Conservation (phyloP, 2,888 invertebrate genomes). For the Drosophila pegasa region DNA sequence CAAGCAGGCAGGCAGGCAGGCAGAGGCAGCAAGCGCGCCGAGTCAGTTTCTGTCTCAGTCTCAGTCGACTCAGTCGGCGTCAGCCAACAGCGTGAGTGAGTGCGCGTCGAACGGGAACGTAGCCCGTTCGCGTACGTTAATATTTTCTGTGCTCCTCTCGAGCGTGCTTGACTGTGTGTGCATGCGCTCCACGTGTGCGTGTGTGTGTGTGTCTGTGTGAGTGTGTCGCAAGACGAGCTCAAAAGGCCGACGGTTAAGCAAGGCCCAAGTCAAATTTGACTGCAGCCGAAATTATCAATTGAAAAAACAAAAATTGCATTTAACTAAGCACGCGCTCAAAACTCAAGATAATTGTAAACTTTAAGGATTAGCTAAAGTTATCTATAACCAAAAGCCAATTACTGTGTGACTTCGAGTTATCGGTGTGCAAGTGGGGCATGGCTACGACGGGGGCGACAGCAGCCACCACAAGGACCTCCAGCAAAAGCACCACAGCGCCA, state of each 20-base stretch:
- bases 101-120: constrained; percentile 75
- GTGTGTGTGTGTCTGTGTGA: constrained; percentile 1
- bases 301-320: neutral
- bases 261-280: constrained; percentile 6
- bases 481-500: constrained; percentile 35
- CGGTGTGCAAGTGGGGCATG: constrained; percentile 58
- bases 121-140: constrained; percentile 54
- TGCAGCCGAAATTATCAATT: neutral
- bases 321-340: constrained; percentile 15
- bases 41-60: constrained; percentile 62
- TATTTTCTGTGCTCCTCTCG: constrained; percentile 32
- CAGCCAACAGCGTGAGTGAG: constrained; percentile 76
- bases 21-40: constrained; percentile 35
- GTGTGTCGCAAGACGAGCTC: constrained; percentile 44
- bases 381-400: constrained; percentile 5
- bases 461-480: constrained; percentile 83
- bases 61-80: constrained; percentile 77
- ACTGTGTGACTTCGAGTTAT: constrained; percentile 2
- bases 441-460: constrained; percentile 64
- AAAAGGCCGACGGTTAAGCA: constrained; percentile 40
- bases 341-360: neutral
- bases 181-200: constrained; percentile 8
- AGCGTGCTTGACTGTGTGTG: constrained; percentile 29
- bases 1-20: constrained; percentile 19
- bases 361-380: neutral